phyloP scores from a whole-genome alignment of 2,113 vertebrate species.

The Dunckerocampus dactyliophorus region DNA sequence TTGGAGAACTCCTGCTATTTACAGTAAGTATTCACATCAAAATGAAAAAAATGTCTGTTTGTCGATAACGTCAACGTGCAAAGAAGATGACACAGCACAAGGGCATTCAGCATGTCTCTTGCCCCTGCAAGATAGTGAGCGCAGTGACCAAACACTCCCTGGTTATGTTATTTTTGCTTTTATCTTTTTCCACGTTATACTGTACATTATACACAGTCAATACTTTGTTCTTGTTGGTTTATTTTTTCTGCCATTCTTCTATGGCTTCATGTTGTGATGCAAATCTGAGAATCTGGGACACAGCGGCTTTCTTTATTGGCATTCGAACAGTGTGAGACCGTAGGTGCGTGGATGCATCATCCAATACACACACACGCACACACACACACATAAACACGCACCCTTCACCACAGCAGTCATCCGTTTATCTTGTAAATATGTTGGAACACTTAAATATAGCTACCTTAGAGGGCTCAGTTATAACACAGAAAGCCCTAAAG shows the following conservation, averaged over 20 bases:
- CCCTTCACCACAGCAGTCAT: slow-evolving; percentile 6
- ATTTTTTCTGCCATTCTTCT: neutral
- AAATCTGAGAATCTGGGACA: slow-evolving; percentile 14
- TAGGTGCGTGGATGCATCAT: slow-evolving; percentile 15
- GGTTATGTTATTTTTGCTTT: neutral
- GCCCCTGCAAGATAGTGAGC: neutral
- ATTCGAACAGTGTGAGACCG: slow-evolving; percentile 7
- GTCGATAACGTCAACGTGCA: neutral
- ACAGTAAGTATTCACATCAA: neutral
- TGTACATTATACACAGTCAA: neutral
- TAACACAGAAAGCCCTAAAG: slow-evolving; percentile 32
- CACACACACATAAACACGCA: slow-evolving; percentile 10
- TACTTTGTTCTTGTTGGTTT: neutral
- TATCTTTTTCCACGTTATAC: neutral
- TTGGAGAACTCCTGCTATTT: neutral
- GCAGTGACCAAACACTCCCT: neutral
- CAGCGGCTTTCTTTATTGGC: slow-evolving; percentile 20
- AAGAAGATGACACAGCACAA: neutral
- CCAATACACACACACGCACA: slow-evolving; percentile 1
- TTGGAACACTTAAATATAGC: slow-evolving; percentile 12
- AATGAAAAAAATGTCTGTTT: neutral
- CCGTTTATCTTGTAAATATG: slow-evolving; percentile 28
- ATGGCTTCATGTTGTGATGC: slow-evolving; percentile 4
- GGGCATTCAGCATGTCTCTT: neutral
- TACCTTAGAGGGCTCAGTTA: slow-evolving; percentile 11